phyloP scores from a whole-genome alignment of 2,888 invertebrate species.

The Leptopilina drosophilae region DNA sequence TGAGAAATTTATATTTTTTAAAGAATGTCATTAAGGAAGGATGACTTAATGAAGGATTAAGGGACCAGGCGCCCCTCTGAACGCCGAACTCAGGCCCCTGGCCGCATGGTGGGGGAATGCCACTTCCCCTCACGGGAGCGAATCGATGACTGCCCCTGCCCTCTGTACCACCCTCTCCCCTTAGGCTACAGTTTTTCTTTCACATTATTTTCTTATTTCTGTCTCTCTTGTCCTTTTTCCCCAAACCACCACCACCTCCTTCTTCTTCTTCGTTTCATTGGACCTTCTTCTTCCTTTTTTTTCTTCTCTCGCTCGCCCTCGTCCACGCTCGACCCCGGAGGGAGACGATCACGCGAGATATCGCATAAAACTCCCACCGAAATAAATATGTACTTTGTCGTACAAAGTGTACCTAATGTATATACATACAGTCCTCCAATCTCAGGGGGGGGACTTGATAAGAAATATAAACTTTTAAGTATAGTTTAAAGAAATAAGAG shows the following conservation, averaged over 20 bases:
- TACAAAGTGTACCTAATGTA: constrained; percentile 30
- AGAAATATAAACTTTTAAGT: neutral
- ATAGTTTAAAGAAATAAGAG: too few relatives aligned
- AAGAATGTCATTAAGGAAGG: too few relatives aligned
- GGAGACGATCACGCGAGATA: constrained; percentile 56
- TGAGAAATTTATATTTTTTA: too few relatives aligned
- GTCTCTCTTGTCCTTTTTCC: constrained; percentile 19
- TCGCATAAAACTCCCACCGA: constrained; percentile 57
- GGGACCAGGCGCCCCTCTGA: too few relatives aligned
- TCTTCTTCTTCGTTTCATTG: neutral
- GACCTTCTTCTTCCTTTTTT: constrained; percentile 8
- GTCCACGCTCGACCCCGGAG: constrained; percentile 28
- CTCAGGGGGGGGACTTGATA: constrained; percentile 21
- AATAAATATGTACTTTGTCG: constrained; percentile 57
- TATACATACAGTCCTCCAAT: constrained; percentile 8
- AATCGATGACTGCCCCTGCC: too few relatives aligned
- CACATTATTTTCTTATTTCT: constrained; percentile 43
- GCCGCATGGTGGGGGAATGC: too few relatives aligned
- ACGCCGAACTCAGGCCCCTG: too few relatives aligned
- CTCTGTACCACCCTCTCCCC: constrained; percentile 9
- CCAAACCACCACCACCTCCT: neutral
- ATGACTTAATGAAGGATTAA: too few relatives aligned
- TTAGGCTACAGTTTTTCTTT: constrained; percentile 43
- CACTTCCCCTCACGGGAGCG: too few relatives aligned
- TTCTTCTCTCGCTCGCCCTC: constrained; percentile 13